Conservation (phyloP, 2,113 vertebrate genomes). For the Brachirus orientalis region DNA sequence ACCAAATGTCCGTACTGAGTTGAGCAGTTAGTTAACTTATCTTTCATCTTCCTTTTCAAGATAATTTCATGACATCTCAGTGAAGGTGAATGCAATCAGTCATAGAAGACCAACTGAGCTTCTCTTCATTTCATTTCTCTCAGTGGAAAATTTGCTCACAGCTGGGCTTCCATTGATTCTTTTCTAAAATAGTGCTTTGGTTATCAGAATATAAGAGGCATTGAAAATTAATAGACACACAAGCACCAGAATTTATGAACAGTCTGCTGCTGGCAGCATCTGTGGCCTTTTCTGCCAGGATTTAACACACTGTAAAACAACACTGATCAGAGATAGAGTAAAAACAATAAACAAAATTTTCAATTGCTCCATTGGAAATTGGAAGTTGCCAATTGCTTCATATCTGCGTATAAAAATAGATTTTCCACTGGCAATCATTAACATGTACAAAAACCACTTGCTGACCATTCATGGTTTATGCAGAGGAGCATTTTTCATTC, state of each 20-base stretch:
- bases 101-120: slow-evolving; percentile 30
- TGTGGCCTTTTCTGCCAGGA: neutral
- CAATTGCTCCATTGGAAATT: slow-evolving; percentile 8
- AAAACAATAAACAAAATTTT: slow-evolving; percentile 1
- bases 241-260: slow-evolving; percentile 9
- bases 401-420: slow-evolving; percentile 27
- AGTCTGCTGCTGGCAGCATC: neutral
- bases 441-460: slow-evolving; percentile 38
- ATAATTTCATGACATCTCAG: slow-evolving; percentile 28
- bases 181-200: slow-evolving; percentile 52
- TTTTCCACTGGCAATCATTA: slow-evolving; percentile 27
- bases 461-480: slow-evolving; percentile 42
- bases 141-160: slow-evolving; percentile 47
- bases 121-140: slow-evolving; percentile 49
- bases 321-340: slow-evolving; percentile 16
- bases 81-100: slow-evolving; percentile 30
- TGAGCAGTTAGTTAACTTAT: slow-evolving; percentile 16
- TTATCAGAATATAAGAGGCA: slow-evolving; percentile 26
- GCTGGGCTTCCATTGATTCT: slow-evolving; percentile 45
- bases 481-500: slow-evolving; percentile 35
- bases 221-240: slow-evolving; percentile 14
- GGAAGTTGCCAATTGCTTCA: slow-evolving; percentile 4
- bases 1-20: slow-evolving; percentile 36
- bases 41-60: neutral
- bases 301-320: slow-evolving; percentile 2